These are phyloP conservation scores for Arnoldichthys spilopterus DNA, from an alignment of 2,797 vertebrate species.

Conservation along the genomic window DNA sequence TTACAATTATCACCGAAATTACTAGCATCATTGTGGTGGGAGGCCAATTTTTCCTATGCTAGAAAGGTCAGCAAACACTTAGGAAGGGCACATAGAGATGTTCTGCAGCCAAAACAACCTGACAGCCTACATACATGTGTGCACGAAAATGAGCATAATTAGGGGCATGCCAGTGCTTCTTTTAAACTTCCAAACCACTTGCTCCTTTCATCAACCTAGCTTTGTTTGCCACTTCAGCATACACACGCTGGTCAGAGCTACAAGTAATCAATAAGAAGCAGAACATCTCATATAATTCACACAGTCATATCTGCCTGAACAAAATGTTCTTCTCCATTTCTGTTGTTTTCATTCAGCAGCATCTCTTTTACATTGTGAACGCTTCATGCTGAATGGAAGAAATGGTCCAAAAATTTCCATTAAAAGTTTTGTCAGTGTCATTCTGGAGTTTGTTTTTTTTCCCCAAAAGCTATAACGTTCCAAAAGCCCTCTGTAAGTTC, in stretches of 20 bases:
- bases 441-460: too few species aligned
- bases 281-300: slow-evolving; percentile 34
- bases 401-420: too few species aligned
- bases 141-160: slow-evolving; percentile 38
- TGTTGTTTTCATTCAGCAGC: too few species aligned
- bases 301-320: slow-evolving; percentile 1
- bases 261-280: slow-evolving; percentile 35
- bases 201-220: slow-evolving; percentile 32
- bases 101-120: slow-evolving; percentile 34
- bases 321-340: too few species aligned
- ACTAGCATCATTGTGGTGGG: slow-evolving; percentile 42
- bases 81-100: slow-evolving; percentile 20
- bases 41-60: slow-evolving; percentile 17
- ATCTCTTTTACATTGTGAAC: too few species aligned
- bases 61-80: slow-evolving; percentile 19
- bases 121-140: slow-evolving; percentile 1
- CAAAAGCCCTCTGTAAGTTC: slow-evolving; percentile 31
- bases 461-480: too few species aligned
- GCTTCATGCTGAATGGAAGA: too few species aligned
- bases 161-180: slow-evolving; percentile 21
- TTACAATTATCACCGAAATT: slow-evolving; percentile 57
- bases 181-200: slow-evolving; percentile 42
- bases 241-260: slow-evolving; percentile 42
- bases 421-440: too few species aligned
- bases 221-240: slow-evolving; percentile 43